These are phyloP conservation scores for Anarsia innoxiella DNA, from an alignment of 2,888 invertebrate genomes.

Conservation along the genomic window DNA sequence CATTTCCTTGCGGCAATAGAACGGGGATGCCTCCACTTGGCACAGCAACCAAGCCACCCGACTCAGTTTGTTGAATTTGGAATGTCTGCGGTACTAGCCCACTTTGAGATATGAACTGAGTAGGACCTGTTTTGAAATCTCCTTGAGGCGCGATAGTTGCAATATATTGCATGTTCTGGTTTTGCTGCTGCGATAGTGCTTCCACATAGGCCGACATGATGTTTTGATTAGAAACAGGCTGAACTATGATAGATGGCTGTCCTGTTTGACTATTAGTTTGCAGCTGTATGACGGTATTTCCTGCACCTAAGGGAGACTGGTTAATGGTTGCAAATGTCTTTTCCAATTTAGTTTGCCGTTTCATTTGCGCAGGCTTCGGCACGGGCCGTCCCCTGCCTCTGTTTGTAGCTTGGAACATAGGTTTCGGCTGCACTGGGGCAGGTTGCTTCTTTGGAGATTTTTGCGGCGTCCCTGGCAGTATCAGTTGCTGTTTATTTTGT, in stretches of 20 bases:
- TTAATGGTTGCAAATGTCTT: constrained; percentile 66
- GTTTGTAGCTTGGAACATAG: constrained; percentile 62
- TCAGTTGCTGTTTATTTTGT: constrained; percentile 63
- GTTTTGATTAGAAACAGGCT: constrained; percentile 77
- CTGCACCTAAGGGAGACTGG: constrained; percentile 58
- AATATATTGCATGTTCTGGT: constrained; percentile 85
- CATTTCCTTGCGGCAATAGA: constrained; percentile 67
- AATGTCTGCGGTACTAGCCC: constrained; percentile 75
- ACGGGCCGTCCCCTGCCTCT: constrained; percentile 62
- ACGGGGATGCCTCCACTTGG: constrained; percentile 77
- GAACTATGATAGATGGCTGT: constrained; percentile 80
- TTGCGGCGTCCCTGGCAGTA: constrained; percentile 55
- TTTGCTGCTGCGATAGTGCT: constrained; percentile 80
- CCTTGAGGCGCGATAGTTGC: constrained; percentile 80
- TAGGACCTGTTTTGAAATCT: constrained; percentile 71
- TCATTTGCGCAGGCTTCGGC: constrained; percentile 63
- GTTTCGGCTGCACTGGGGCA: constrained; percentile 62
- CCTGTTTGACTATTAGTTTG: constrained; percentile 73
- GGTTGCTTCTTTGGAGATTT: constrained; percentile 70
- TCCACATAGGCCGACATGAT: constrained; percentile 80
- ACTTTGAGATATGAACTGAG: constrained; percentile 73
- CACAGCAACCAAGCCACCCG: constrained; percentile 75
- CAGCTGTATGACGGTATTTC: constrained; percentile 73
- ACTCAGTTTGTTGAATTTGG: constrained; percentile 77
- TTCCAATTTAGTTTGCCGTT: constrained; percentile 66